Base-by-base conservation (phyloP, 2,888 invertebrate genomes). In the Amphipyra berbera region DNA sequence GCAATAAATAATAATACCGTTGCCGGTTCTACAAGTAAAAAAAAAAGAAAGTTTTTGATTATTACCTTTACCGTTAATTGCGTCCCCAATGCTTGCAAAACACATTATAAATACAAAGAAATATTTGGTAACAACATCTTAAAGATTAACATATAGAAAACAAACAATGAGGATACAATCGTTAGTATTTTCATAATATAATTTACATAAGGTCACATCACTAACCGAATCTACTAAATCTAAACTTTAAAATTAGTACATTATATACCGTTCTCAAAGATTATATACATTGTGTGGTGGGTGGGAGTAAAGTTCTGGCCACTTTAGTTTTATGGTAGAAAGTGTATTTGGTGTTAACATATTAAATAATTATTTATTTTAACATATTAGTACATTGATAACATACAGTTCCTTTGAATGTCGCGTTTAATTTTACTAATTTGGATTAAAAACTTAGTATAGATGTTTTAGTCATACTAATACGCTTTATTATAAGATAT, bases 81-180 rank as follows among this genome's bases (percentile, higher is more conserved):
- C 73, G 77, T 78, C 79, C 79, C 82, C 65, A 61, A 74, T 74
- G 79, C 80, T 71, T 74, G 79, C 81, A 74, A 79, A 86, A 84
- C 82, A 70, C 77, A 72, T 70, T 88, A 90, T 90, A 91, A 94
- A 93, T 94, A 94, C 86, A 91, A 91, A 85, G 82, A 87, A 90
- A 94, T 95, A 94, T 95, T 95, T 95, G 95, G 95, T 95, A 95
- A 95, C 95, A 93, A 94, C 90, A 60, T 92, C 90, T 93, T 93
- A 84, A 82, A 83, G 79, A 80, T 78, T 81, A 80, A 81, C 71
- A 78, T 78, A 78, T 60, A 79, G 74, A 82, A 78, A 79, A 79
- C 73, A 79, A 79, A 72, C 73, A 68, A 74, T 68, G 69, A 78
- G 79, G 78, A 76, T 80, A 81, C 70, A 78, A 72, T 75, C 71